A percentile compares a stretch with the other conserved stretches of the same genome.
phyloP scores from a whole-genome alignment of 2,113 vertebrate species.

The Prolemur simus region DNA sequence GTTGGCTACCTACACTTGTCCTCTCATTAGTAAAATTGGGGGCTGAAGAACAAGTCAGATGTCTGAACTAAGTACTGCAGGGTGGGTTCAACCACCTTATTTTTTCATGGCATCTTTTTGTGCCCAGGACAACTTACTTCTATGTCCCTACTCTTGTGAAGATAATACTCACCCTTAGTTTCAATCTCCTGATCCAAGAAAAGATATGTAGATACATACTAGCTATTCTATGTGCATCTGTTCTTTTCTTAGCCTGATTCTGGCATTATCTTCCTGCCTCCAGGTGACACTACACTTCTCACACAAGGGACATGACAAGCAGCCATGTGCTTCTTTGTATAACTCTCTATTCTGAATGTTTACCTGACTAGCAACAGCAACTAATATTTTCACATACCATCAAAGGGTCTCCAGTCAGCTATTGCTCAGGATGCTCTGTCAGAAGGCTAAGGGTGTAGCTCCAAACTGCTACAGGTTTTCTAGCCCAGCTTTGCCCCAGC shows the following conservation, averaged over 20 bases:
- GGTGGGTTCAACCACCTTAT: neutral
- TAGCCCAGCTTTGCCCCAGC: accelerated
- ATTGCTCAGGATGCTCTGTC: neutral
- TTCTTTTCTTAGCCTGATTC: neutral
- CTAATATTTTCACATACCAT: neutral
- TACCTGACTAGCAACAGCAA: neutral
- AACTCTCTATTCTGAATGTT: neutral
- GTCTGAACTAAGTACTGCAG: neutral
- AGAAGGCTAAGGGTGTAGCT: neutral
- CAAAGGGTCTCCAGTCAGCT: neutral
- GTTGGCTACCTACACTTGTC: neutral
- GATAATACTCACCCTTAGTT: neutral
- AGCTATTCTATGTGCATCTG: neutral
- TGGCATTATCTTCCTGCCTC: neutral
- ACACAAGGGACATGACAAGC: neutral
- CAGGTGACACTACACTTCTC: neutral
- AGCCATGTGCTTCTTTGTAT: neutral
- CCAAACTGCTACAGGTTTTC: neutral
- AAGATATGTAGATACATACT: neutral
- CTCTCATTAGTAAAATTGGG: neutral
- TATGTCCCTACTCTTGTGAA: neutral
- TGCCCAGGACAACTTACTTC: neutral
- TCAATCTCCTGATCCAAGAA: neutral
- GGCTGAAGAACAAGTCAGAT: neutral
- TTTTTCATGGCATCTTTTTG: neutral